Evolutionary conservation across 64 coral and sea anemone species (phyloP), one percentile per base, ranked within the genome.

Genomic region (Astreopora myriophthalma): DNA sequence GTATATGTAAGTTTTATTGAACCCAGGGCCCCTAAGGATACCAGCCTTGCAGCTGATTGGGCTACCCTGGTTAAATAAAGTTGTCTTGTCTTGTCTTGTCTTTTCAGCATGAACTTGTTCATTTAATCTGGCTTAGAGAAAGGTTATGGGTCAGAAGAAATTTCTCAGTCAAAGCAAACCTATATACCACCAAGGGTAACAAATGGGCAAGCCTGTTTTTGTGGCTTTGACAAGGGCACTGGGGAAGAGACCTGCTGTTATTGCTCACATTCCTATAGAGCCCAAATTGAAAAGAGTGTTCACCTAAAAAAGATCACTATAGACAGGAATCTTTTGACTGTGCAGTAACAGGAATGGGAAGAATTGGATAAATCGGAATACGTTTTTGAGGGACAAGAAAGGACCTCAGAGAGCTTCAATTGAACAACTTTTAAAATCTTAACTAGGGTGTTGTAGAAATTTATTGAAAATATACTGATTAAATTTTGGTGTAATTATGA

Each of bases 131-230:
- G 90, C 46, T 93, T 40, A 96, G 94, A 77, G 85, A 92, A 80
- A 92, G 76, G 89, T 73, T 80, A 88, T 80, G 91, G 24, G 72
- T 51, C 80, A 69, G 84, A 74, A 22, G 84, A 96, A 78, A 88
- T 92, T 33, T 84, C 40, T 92, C 64, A 27, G 64, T 73, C 75
- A 42, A 92, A 85, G 84, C 94, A 96, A 62, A 92, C 85, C 27
- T 96, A 96, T 72, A 96, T 92, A 80, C 89, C 94, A 49, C 67
- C 61, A 61, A 92, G 85, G 84, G 89, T 96, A 75, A 89, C 75
- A 72, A 89, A 80, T 49, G 89, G 86, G 34, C 89, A 92, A 88
- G 72, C 85, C 70, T 92, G 89, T 89, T 81, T 89, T 51, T 96
- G 89, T 76, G 89, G 89, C 37, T 95, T 95, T 74, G 63, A 91